A percentile compares a stretch with the other conserved stretches of the same genome.
phyloP scores from a whole-genome alignment of 2,797 vertebrate species.

The Molossus alvarezi region DNA sequence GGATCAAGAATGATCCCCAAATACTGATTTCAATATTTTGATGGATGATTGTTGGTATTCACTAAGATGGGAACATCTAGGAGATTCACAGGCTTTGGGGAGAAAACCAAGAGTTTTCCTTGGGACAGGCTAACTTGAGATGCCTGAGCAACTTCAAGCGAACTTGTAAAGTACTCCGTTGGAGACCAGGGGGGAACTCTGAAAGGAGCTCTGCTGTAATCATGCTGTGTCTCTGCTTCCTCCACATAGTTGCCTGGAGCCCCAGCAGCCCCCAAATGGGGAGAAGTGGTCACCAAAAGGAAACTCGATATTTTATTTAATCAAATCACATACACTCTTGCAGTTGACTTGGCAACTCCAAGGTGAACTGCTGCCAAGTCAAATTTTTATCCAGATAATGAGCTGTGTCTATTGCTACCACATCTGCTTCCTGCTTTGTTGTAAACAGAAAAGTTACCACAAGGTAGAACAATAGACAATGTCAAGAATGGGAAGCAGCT shows the following conservation, averaged over 20 bases:
- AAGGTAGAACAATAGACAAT: constrained; percentile 39
- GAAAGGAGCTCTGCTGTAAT: not conserved
- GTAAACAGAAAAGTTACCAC: constrained; percentile 33
- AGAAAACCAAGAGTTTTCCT: not conserved
- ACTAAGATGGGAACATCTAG: not conserved
- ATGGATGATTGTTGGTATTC: not conserved
- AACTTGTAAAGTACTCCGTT: not conserved
- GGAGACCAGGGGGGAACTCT: not conserved
- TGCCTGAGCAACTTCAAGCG: not conserved
- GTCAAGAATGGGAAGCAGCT: constrained; percentile 23
- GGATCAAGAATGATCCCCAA: not conserved
- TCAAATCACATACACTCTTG: constrained; percentile 54
- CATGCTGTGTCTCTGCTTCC: not conserved
- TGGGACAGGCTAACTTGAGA: not conserved
- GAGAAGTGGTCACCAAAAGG: constrained; percentile 11
- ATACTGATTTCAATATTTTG: not conserved
- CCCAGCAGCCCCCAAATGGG: not conserved
- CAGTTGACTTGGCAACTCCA: constrained; percentile 67
- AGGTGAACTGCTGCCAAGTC: constrained; percentile 58
- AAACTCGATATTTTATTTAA: constrained; percentile 44
- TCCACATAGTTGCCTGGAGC: not conserved
- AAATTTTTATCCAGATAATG: constrained; percentile 70
- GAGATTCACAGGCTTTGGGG: not conserved
- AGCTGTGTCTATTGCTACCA: constrained; percentile 52
- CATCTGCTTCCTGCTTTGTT: constrained; percentile 68